Conservation (phyloP, 2,888 invertebrate species). For the Thalpophila matura region DNA sequence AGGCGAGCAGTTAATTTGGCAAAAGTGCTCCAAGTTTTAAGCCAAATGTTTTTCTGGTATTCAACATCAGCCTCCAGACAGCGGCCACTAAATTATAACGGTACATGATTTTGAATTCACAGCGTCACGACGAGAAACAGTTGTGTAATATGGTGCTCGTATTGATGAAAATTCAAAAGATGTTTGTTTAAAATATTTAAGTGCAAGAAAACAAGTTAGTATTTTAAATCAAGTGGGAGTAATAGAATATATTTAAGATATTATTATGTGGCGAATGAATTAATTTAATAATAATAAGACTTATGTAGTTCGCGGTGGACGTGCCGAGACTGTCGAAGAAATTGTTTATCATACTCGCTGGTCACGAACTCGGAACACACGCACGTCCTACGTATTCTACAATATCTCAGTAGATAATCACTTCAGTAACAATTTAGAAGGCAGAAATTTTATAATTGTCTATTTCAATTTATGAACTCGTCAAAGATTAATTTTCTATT, state of each 20-base stretch:
- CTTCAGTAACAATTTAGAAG: background rate
- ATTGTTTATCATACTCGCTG: slow-evolving; percentile 71
- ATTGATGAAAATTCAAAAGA: slow-evolving; percentile 38
- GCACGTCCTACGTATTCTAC: slow-evolving; percentile 45
- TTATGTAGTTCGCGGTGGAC: slow-evolving; percentile 72
- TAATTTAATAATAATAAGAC: slow-evolving; percentile 69
- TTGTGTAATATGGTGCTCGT: slow-evolving; percentile 58
- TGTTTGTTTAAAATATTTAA: slow-evolving; percentile 15
- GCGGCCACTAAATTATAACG: slow-evolving; percentile 72
- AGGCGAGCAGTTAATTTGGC: slow-evolving; percentile 70
- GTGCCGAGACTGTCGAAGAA: slow-evolving; percentile 76
- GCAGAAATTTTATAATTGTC: background rate
- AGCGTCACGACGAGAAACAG: slow-evolving; percentile 65
- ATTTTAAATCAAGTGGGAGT: slow-evolving; percentile 20
- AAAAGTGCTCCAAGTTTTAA: slow-evolving; percentile 68
- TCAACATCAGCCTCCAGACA: slow-evolving; percentile 62
- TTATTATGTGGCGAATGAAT: slow-evolving; percentile 65
- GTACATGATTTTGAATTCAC: slow-evolving; percentile 71
- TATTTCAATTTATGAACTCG: background rate
- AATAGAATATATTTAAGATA: slow-evolving; percentile 37
- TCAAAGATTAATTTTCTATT: background rate
- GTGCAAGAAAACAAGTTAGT: slow-evolving; percentile 4
- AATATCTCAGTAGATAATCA: slow-evolving; percentile 20
- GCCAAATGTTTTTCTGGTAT: slow-evolving; percentile 68
- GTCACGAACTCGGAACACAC: slow-evolving; percentile 76